These are phyloP conservation scores for Diceros bicornis DNA, from an alignment of 2,797 vertebrate species.

Conservation along the genomic window DNA sequence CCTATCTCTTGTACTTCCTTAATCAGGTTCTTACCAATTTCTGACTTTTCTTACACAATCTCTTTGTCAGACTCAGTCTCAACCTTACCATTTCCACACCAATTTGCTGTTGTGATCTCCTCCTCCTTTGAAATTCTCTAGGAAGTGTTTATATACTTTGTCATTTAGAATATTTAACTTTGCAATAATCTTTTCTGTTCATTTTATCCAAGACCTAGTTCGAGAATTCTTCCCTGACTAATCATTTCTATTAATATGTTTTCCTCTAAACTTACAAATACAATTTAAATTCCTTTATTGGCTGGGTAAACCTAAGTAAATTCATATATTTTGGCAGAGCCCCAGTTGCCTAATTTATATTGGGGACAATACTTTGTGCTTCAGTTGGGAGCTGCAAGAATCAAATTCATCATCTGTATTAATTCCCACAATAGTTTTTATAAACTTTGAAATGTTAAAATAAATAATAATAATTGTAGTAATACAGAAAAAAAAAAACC, in stretches of 20 bases:
- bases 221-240: not conserved
- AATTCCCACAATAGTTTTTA: not conserved
- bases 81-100: not conserved
- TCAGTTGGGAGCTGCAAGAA: not conserved
- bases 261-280: slow-evolving; percentile 36
- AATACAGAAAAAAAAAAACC: not conserved
- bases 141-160: not conserved
- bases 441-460: slow-evolving; percentile 34
- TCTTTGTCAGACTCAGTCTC: not conserved
- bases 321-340: not conserved
- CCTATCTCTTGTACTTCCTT: not conserved
- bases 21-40: not conserved
- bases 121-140: slow-evolving; percentile 25
- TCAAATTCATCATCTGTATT: slow-evolving; percentile 2
- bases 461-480: not conserved
- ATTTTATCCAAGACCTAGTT: slow-evolving; percentile 41
- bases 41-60: not conserved
- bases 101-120: not conserved
- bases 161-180: slow-evolving; percentile 26
- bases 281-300: slow-evolving; percentile 10
- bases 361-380: not conserved
- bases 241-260: slow-evolving; percentile 24
- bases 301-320: not conserved
- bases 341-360: not conserved
- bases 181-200: slow-evolving; percentile 6